Evolutionary conservation across 2,888 invertebrate genomes (phyloP).

Genomic region (Liposcelis brunnea): DNA sequence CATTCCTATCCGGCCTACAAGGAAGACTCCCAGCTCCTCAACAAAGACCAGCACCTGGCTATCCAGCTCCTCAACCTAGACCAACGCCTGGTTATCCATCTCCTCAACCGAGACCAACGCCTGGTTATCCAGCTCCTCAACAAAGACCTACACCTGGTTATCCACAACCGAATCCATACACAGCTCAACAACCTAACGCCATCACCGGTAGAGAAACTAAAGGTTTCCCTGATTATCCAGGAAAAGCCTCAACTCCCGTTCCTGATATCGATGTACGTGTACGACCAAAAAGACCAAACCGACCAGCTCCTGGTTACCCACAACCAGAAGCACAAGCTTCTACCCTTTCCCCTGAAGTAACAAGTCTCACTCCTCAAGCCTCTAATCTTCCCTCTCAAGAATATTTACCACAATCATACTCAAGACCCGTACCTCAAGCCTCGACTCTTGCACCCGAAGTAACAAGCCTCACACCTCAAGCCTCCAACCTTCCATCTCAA

Average conservation of each 20-base stretch:
- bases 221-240: conserved; percentile 7
- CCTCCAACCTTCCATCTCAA: conserved; percentile 7
- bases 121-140: not conserved
- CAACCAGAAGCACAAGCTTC: not conserved
- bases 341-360: not conserved
- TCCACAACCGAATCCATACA: conserved; percentile 8
- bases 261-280: not conserved
- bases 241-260: not conserved
- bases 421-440: not conserved
- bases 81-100: conserved; percentile 17
- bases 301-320: conserved; percentile 7
- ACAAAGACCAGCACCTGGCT: conserved; percentile 10
- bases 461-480: not conserved
- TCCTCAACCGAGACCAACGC: conserved; percentile 11
- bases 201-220: not conserved
- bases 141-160: conserved; percentile 10
- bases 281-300: not conserved
- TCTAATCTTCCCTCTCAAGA: not conserved
- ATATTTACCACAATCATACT: conserved; percentile 5
- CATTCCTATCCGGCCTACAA: conserved; percentile 9
- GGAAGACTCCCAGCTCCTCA: not conserved
- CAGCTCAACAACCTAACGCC: conserved; percentile 11
- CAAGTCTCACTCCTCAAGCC: not conserved
- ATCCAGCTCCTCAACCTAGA: conserved; percentile 13
- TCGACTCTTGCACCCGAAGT: too few species aligned